These are phyloP conservation scores for Aphelocoma coerulescens DNA, from an alignment of 2,113 vertebrate genomes.

Conservation along the genomic window DNA sequence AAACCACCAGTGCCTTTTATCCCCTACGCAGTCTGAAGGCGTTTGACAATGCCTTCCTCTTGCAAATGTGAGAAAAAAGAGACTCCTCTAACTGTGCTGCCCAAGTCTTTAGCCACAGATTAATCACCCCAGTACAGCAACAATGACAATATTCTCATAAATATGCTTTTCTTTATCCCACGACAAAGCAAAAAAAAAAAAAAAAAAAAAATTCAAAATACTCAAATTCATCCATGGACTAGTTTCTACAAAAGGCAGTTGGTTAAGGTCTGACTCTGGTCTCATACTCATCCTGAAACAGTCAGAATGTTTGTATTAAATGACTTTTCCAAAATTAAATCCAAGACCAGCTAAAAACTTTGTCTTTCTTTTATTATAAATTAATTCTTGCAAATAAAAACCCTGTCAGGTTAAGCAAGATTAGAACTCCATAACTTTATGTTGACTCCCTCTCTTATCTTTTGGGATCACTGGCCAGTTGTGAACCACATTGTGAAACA, in stretches of 20 bases:
- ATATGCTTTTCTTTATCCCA: background rate
- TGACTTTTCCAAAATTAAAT: background rate
- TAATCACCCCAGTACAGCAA: background rate
- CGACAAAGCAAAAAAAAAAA: background rate
- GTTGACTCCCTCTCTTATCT: background rate
- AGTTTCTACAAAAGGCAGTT: background rate
- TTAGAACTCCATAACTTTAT: background rate
- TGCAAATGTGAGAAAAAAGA: background rate
- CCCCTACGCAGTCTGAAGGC: slow-evolving; percentile 41
- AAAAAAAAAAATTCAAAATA: background rate
- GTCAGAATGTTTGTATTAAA: background rate
- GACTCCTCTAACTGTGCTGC: background rate
- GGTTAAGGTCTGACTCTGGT: background rate
- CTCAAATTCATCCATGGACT: background rate
- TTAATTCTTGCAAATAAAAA: background rate
- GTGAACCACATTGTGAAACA: accelerated
- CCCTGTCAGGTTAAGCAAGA: background rate
- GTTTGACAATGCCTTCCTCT: slow-evolving; percentile 26
- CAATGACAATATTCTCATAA: background rate
- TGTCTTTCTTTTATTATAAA: background rate
- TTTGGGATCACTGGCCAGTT: background rate
- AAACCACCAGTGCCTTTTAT: slow-evolving; percentile 28
- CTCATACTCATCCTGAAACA: background rate
- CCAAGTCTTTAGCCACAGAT: background rate
- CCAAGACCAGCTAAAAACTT: background rate